Evolutionary conservation across 2,888 invertebrate species (phyloP), one percentile per base, ranked within the genome.

Genomic region (Cantharis rufa): DNA sequence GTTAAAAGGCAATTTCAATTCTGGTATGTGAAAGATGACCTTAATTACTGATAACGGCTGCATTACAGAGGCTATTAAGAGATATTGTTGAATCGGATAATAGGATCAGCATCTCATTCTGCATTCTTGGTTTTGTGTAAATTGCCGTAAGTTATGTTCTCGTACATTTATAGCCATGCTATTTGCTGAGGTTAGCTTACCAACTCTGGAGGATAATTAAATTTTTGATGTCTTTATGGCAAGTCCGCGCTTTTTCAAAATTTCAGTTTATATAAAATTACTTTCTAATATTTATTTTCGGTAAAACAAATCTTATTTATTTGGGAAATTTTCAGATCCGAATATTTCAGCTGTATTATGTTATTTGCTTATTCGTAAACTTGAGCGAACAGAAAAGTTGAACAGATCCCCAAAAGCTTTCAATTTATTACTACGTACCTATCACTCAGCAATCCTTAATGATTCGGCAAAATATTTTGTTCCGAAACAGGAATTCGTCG

Each of bases 21-120:
- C 27, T 74, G 75, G 72, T 71, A 70, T 72, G 74, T 81, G 80
- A 82, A 80, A 81, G 81, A 82, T 82, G 82, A 80, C 82, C 82
- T 79, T 82, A 82, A 82, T 82, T 81, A 81, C 80, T 79, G 80
- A 81, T 81, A 82, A 80, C 79, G 79, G 81, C 77, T 75, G 80
- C 79, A 80, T 80, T 80, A 82, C 81, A 80, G 78, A 79, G 79
- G 80, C 82, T 81, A 82, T 82, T 82, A 82, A 79, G 79, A 82
- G 82, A 82, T 82, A 82, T 82, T 81, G 81, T 82, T 80, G 81
- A 81, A 78, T 82, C 81, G 80, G 80, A 82, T 82, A 82, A 81
- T 82, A 79, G 80, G 79, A 80, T 82, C 82, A 82, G 81, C 81
- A 78, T 80, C 80, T 79, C 81, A 81, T 81, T 79, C 82, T 78